A percentile compares a stretch with the other conserved stretches of the same genome.
Evolutionary conservation across 2,113 vertebrate species (phyloP).

Genomic region (Salvelinus fontinalis): DNA sequence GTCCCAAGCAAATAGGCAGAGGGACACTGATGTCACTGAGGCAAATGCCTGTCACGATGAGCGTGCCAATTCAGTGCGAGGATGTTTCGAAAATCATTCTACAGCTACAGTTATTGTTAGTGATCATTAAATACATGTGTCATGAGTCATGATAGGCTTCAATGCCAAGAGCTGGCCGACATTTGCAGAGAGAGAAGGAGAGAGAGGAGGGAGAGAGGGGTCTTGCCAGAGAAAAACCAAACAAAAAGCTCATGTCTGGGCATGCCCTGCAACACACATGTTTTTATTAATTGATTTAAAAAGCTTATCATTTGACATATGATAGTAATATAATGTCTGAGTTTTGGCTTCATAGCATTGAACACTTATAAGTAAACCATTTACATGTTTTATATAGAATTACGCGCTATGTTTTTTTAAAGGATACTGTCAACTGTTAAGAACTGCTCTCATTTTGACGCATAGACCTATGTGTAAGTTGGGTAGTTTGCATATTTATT

Average conservation of each 20-base stretch:
- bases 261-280: conserved; percentile 26
- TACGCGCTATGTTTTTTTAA: too few relatives aligned
- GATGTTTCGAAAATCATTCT: neutral
- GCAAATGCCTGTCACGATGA: neutral
- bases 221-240: conserved; percentile 3
- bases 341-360: too few relatives aligned
- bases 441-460: neutral
- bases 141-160: neutral
- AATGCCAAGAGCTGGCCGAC: neutral
- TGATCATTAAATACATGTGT: neutral
- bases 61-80: neutral
- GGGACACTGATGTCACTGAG: neutral
- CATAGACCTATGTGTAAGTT: neutral
- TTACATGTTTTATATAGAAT: too few relatives aligned
- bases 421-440: too few relatives aligned
- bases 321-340: too few relatives aligned
- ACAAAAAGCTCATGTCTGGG: conserved; percentile 42
- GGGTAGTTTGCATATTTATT: neutral
- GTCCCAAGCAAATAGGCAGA: neutral
- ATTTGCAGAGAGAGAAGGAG: conserved; percentile 16
- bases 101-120: neutral
- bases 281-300: too few relatives aligned
- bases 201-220: neutral
- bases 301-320: too few relatives aligned
- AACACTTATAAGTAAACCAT: too few relatives aligned